phyloP scores from a whole-genome alignment of 2,888 invertebrate genomes.

The Caradrina clavipalpis region DNA sequence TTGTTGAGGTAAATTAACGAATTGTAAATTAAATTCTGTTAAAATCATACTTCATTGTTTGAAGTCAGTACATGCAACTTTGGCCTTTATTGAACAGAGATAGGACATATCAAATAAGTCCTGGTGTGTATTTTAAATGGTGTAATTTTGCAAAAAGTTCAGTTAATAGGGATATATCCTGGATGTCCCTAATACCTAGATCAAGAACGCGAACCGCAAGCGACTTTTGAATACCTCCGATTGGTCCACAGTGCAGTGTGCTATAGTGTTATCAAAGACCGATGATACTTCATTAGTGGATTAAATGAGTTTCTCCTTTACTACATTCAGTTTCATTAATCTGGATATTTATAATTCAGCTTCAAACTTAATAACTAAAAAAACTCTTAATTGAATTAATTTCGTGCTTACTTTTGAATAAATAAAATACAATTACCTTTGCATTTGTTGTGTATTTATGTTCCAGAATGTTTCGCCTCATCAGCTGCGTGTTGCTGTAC shows the following conservation, averaged over 20 bases:
- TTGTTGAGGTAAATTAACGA: conserved; percentile 59
- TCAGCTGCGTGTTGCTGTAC: conserved; percentile 62
- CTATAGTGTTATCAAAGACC: background rate
- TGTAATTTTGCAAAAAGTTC: background rate
- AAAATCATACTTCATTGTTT: conserved; percentile 18
- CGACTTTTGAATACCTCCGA: background rate
- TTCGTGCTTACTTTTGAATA: no score
- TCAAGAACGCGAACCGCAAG: background rate
- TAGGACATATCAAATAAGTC: background rate
- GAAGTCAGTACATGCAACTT: background rate
- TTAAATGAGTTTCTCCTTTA: background rate
- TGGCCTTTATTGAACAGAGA: background rate
- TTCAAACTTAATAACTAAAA: no score
- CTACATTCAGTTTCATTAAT: background rate
- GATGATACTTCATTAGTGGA: background rate
- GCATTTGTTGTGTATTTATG: background rate
- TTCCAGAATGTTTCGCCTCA: conserved; percentile 69
- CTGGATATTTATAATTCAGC: background rate
- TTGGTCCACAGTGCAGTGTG: background rate
- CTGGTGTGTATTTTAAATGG: background rate
- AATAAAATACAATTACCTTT: no score
- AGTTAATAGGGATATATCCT: background rate
- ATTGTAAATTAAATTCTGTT: conserved; percentile 27
- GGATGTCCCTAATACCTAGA: background rate
- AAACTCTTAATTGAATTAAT: no score